Conservation (phyloP, 2,113 vertebrate genomes). For the Girardinichthys multiradiatus region DNA sequence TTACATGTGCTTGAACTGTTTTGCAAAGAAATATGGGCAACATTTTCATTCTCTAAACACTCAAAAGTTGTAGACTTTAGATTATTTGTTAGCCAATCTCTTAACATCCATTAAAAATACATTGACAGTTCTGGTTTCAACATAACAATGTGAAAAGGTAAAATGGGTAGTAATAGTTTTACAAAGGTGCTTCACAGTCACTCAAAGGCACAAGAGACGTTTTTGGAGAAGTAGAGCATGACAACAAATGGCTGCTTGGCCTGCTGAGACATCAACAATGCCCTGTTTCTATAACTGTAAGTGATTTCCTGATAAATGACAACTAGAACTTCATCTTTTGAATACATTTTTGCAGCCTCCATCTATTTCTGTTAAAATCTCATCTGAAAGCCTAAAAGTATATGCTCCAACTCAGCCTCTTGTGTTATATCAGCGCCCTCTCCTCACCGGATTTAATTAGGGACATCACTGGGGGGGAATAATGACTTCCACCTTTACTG, state of each 20-base stretch:
- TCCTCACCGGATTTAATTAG: constrained; percentile 63
- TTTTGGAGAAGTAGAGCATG: constrained; percentile 45
- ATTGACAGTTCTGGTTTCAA: not conserved
- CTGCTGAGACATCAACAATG: constrained; percentile 45
- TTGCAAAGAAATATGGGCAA: too few relatives aligned
- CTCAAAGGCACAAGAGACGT: constrained; percentile 23
- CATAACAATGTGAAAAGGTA: not conserved
- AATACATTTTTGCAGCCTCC: not conserved
- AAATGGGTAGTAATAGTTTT: not conserved
- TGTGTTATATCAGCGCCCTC: constrained; percentile 35
- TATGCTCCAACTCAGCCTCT: constrained; percentile 45
- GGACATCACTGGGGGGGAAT: constrained; percentile 41
- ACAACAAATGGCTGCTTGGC: constrained; percentile 40
- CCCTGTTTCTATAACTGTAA: constrained; percentile 33
- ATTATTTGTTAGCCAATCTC: too few relatives aligned
- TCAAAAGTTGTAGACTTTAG: too few relatives aligned
- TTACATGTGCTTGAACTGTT: too few relatives aligned
- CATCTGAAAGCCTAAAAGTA: constrained; percentile 46
- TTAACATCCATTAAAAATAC: too few relatives aligned
- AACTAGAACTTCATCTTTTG: not conserved
- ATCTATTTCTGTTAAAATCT: not conserved
- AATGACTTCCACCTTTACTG: constrained; percentile 52
- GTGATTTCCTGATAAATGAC: constrained; percentile 10
- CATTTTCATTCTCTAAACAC: too few relatives aligned
- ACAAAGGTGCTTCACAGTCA: constrained; percentile 29